A percentile compares a stretch with the other conserved stretches of the same genome.
These are phyloP conservation scores for Amia ocellicauda DNA, from an alignment of 2,113 vertebrate genomes.

Conservation along the genomic window DNA sequence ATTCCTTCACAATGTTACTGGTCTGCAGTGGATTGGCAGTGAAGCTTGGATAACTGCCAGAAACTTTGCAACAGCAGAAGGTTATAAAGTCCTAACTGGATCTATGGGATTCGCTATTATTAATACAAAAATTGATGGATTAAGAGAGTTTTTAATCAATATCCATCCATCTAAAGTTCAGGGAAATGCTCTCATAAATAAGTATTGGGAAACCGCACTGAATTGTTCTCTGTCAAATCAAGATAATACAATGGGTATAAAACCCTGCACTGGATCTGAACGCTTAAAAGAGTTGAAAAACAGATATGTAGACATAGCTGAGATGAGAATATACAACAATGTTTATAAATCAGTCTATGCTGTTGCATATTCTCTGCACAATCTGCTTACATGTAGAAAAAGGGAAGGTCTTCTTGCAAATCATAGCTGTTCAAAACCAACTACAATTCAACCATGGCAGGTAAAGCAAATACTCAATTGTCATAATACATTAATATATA, in stretches of 20 bases:
- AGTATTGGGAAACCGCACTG: slow-evolving; percentile 10
- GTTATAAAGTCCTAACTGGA: background rate
- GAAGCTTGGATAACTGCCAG: slow-evolving; percentile 6
- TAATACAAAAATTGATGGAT: background rate
- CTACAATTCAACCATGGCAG: slow-evolving; percentile 11
- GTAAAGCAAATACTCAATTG: background rate
- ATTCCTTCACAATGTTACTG: slow-evolving; percentile 4
- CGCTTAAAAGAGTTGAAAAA: background rate
- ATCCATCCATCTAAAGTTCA: slow-evolving; percentile 6
- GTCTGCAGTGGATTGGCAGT: slow-evolving; percentile 12
- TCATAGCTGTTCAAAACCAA: background rate
- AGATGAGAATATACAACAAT: slow-evolving; percentile 5
- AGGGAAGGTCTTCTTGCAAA: background rate
- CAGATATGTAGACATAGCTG: background rate
- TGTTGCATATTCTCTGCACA: background rate
- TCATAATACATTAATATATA: too few relatives aligned
- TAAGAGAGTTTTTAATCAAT: slow-evolving; percentile 12
- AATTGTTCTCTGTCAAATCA: background rate
- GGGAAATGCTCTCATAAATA: background rate
- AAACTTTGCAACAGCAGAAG: background rate
- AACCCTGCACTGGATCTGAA: background rate
- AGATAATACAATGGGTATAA: too few relatives aligned
- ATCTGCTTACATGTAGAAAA: background rate
- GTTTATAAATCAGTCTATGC: slow-evolving; percentile 12
- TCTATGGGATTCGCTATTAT: slow-evolving; percentile 10